Base-by-base conservation (phyloP, 2,797 vertebrate genomes). In the Pelodytes ibericus region DNA sequence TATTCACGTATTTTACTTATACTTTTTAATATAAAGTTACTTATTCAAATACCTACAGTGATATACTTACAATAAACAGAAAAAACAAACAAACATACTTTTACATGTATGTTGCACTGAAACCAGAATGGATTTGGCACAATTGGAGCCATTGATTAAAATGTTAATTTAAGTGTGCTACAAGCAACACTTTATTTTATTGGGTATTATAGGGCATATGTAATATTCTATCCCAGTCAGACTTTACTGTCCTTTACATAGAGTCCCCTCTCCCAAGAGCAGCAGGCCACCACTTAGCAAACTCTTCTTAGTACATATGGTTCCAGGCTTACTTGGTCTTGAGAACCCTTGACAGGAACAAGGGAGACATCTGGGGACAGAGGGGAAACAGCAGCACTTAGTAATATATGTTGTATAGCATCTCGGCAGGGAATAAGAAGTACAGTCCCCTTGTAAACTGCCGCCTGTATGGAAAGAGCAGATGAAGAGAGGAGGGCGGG, bases 291-390 rank as follows among this genome's bases (percentile, higher is more conserved):
- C 26, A 68, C 85, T 84, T 83, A 77, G 83, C 36, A 83, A 82
- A 77, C 72, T 78, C 84, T 80, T 90, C 87, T 88, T 82, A 53
- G 86, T 85, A 93, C 94, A 95, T 94, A 93, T 94, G 93, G 84
- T 90, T 75, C 80, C 75, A 77, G 85, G 85, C 22, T 56, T 82
- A 84, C 85, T 86, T 84, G 85, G 89, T 90, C 84, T 90, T 85
- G 83, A 80, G 84, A 77, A 64, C 84, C 85, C 87, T 24, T 77
- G 84, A 60, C 72, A 69, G 82, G 11, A 83, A 85, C 84, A 90
- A 93, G 93, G 88, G 88, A 86, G 82, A 90, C 94, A 95, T 93
- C 94, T 95, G 95, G 92, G 91, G 89, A 86, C 88, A 87, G 81
- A 84, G 79, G 81, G 86, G 79, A 82, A 86, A 75, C 84, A 81